Evolutionary conservation across 2,888 invertebrate genomes (phyloP).

Genomic region (Hypolimnas misippus): DNA sequence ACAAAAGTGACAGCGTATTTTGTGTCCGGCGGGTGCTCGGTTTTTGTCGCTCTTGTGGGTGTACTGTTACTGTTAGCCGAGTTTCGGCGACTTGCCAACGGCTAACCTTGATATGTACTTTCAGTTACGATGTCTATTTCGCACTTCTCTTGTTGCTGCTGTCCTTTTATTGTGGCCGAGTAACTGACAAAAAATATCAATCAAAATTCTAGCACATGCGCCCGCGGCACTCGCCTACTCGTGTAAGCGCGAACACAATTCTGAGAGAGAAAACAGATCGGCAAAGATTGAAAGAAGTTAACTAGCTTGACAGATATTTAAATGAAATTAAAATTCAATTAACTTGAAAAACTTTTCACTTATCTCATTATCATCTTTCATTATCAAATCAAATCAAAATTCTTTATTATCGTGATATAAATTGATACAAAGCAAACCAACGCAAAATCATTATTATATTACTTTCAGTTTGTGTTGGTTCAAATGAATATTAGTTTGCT

Average conservation of each 20-base stretch:
- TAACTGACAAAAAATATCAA: slow-evolving; percentile 83
- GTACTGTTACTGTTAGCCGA: slow-evolving; percentile 81
- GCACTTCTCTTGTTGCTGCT: slow-evolving; percentile 81
- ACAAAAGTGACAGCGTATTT: slow-evolving; percentile 67
- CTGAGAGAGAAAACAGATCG: slow-evolving; percentile 34
- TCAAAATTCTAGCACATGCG: slow-evolving; percentile 83
- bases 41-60: slow-evolving; percentile 72
- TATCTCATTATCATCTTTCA: too few relatives aligned
- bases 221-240: slow-evolving; percentile 71
- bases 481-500: too few relatives aligned
- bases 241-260: slow-evolving; percentile 50
- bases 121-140: slow-evolving; percentile 81
- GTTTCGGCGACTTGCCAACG: slow-evolving; percentile 72
- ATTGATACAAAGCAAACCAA: too few relatives aligned
- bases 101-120: slow-evolving; percentile 80
- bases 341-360: too few relatives aligned
- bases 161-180: slow-evolving; percentile 82
- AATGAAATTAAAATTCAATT: slow-evolving; percentile 10
- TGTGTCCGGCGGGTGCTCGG: slow-evolving; percentile 63
- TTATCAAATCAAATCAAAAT: too few relatives aligned
- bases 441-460: too few relatives aligned
- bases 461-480: too few relatives aligned
- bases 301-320: slow-evolving; percentile 6
- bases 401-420: too few relatives aligned
- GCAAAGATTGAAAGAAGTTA: slow-evolving; percentile 13